Evolutionary conservation across 2,888 invertebrate species (phyloP), one percentile per base, ranked within the genome.

Genomic region (Pyrgus malvae): DNA sequence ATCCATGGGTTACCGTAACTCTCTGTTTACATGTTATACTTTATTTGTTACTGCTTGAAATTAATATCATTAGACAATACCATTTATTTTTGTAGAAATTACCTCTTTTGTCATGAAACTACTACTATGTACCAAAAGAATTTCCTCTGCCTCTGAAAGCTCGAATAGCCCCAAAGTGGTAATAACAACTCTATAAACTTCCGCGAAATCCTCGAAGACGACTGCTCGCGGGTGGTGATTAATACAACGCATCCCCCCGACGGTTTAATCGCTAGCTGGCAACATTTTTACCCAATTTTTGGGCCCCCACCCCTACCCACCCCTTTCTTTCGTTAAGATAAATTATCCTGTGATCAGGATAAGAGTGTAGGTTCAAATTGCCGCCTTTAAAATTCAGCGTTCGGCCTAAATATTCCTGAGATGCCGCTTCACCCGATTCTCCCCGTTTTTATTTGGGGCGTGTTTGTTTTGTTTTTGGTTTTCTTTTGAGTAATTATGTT

Each of bases 281-380:
- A 89, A 89, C 90, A 90, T 90, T 90, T 90, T 90, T 90, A 89
- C 89, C 87, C 90, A 89, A 90, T 90, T 90, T 90, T 90, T 89
- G 88, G 85, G 83, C 67, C 67, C 64, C 71, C 71, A 72, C 69
- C 70, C 67, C 71, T 66, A 62, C 79, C 87, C 88, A 89, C 88
- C 89, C 89, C 87, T 89, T 89, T 89, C 88, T 89, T 90, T 90
- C 89, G 84, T 88, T 87, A 88, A 90, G 90, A 90, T 90, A 89
- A 90, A 90, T 90, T 89, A 90, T 89, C 86, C 86, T 75, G 74
- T 81, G 89, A 89, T 90, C 89, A 85, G 89, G 86, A 89, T 87
- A 87, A 88, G 87, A 90, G 89, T 88, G 87, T 88, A 86, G 86
- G 86, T 88, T 88, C 87, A 86, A 90, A 90, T 89, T 88, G 88